A percentile compares a stretch with the other conserved stretches of the same genome.
Conservation (phyloP, 2,888 invertebrate species). For the Acleris emargana region DNA sequence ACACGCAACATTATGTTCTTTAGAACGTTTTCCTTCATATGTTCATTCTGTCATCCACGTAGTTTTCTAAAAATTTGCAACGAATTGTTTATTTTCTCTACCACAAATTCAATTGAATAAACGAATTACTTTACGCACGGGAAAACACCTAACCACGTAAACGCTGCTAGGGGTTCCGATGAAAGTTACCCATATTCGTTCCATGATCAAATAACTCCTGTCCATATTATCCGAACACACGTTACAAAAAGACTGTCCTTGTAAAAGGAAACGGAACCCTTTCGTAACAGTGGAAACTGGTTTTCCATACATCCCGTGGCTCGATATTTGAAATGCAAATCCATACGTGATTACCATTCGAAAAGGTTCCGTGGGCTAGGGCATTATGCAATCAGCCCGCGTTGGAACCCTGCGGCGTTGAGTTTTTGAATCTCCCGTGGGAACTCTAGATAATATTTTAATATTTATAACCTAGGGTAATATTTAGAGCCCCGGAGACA, state of each 20-base stretch:
- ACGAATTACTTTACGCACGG: neutral
- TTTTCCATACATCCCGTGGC: conserved; percentile 23
- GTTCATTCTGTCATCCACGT: neutral
- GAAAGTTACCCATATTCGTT: neutral
- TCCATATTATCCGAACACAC: neutral
- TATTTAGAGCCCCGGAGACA: conserved; percentile 4
- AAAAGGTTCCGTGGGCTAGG: conserved; percentile 10
- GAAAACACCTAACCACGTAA: conserved; percentile 2
- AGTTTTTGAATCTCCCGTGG: neutral
- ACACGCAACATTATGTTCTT: neutral
- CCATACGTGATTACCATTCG: conserved; percentile 13
- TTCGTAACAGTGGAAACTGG: conserved; percentile 17
- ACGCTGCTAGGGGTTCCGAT: neutral
- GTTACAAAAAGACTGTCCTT: conserved; percentile 6
- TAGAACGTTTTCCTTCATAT: neutral
- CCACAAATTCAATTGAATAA: neutral
- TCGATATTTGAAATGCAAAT: conserved; percentile 24
- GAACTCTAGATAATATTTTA: conserved; percentile 9
- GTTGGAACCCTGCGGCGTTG: neutral
- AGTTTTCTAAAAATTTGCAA: no score
- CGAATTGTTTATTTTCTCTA: no score
- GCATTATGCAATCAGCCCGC: conserved; percentile 5
- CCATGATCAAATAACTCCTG: neutral
- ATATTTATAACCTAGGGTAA: conserved; percentile 3
- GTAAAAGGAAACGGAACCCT: conserved; percentile 8